Conservation (phyloP, 2,888 invertebrate genomes). For the Diadromus collaris region DNA sequence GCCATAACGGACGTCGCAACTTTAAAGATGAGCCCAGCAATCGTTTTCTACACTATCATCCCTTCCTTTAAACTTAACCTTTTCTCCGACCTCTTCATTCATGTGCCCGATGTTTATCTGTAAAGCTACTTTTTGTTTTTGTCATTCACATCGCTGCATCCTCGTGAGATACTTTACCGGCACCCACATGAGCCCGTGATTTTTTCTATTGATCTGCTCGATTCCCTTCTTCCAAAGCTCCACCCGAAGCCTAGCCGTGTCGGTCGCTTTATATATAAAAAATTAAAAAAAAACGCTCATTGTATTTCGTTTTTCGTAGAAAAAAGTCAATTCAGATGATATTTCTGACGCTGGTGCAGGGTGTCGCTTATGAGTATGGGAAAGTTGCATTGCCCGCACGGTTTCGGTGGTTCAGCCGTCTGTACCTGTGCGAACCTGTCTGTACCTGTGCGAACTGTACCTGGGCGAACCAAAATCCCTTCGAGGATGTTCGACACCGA, state of each 20-base stretch:
- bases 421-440: not conserved
- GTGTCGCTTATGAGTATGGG: not conserved
- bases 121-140: conserved; percentile 11
- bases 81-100: not conserved
- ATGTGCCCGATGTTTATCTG: not conserved
- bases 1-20: no score
- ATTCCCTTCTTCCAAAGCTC: not conserved
- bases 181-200: not conserved
- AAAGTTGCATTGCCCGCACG: not conserved
- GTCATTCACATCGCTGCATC: conserved; percentile 4
- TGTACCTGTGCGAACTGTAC: not conserved
- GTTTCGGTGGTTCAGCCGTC: not conserved
- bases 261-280: no score
- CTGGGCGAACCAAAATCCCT: not conserved
- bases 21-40: no score
- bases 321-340: no score
- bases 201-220: not conserved
- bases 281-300: not conserved
- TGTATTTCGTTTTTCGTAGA: not conserved
- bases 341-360: not conserved
- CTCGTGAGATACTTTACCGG: conserved; percentile 6
- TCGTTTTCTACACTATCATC: no score
- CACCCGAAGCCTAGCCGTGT: not conserved
- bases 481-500: not conserved
- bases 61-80: no score